phyloP scores from a whole-genome alignment of 2,797 vertebrate genomes.

The Oophaga sylvatica region DNA sequence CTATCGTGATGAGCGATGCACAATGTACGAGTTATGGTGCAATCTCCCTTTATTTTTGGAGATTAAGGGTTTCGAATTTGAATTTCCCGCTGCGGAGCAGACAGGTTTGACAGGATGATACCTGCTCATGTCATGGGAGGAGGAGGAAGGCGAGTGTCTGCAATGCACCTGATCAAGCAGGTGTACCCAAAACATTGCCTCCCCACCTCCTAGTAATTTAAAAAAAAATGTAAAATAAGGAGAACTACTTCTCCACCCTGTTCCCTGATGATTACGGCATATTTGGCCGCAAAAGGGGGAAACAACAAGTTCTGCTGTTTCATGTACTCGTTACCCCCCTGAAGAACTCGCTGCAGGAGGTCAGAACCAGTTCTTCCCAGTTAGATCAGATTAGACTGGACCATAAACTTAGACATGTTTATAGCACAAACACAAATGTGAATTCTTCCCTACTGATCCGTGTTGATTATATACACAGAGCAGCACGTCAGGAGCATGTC shows the following conservation, averaged over 20 bases:
- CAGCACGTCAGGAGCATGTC: conserved; percentile 44
- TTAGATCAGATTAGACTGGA: background rate
- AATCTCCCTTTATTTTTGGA: conserved; percentile 9
- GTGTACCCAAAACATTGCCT: background rate
- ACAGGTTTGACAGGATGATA: conserved; percentile 40
- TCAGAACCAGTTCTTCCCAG: background rate
- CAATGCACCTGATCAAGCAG: conserved; percentile 6
- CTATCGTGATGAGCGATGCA: background rate
- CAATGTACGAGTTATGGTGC: background rate
- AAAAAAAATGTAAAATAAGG: background rate
- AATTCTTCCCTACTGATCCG: background rate
- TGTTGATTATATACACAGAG: conserved; percentile 63
- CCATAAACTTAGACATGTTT: conserved; percentile 55
- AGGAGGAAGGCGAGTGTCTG: background rate
- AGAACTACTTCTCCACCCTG: conserved; percentile 3
- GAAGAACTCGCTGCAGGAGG: background rate
- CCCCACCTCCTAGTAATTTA: conserved; percentile 6
- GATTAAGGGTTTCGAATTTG: conserved; percentile 35
- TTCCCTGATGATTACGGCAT: background rate
- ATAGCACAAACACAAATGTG: conserved; percentile 42
- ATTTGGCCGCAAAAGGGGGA: background rate
- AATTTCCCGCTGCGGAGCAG: conserved; percentile 30
- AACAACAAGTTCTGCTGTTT: background rate
- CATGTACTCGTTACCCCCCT: fast-evolving
- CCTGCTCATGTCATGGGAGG: conserved; percentile 30